phyloP scores from a whole-genome alignment of 2,888 invertebrate genomes.

The Phaonia tiefii region DNA sequence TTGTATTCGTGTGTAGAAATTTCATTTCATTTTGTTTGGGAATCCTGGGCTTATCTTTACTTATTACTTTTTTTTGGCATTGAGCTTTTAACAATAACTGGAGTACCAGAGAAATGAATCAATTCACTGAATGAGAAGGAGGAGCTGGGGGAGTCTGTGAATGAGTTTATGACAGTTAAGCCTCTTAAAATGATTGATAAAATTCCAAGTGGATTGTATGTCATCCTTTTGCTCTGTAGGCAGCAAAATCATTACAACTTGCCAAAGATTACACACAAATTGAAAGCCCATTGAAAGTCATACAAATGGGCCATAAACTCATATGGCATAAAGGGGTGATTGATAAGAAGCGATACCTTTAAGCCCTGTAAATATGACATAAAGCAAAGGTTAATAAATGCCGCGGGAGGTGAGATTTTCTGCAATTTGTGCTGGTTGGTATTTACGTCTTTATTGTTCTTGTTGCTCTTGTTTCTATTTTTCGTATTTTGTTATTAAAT shows the following conservation, averaged over 20 bases:
- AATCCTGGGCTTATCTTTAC: slow-evolving; percentile 17
- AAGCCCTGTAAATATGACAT: neutral
- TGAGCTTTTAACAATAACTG: slow-evolving; percentile 17
- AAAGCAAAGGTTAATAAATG: neutral
- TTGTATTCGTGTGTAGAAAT: slow-evolving; percentile 1
- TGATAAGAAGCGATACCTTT: neutral
- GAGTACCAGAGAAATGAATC: neutral
- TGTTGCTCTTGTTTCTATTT: no score
- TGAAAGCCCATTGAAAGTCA: neutral
- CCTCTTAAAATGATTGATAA: slow-evolving; percentile 62
- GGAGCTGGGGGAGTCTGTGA: neutral
- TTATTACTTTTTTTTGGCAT: slow-evolving; percentile 12
- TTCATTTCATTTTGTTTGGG: neutral
- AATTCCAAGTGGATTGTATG: slow-evolving; percentile 25
- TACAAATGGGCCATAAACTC: neutral
- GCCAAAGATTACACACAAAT: slow-evolving; percentile 40
- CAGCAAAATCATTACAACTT: slow-evolving; percentile 23
- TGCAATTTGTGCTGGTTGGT: neutral
- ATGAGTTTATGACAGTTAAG: slow-evolving; percentile 44
- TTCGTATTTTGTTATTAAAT: neutral
- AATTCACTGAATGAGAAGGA: slow-evolving; percentile 8
- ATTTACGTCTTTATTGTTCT: no score
- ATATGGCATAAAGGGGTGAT: neutral
- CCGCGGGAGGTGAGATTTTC: neutral
- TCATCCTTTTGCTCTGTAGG: neutral